Conservation (phyloP, 2,113 vertebrate genomes). For the Colius striatus region DNA sequence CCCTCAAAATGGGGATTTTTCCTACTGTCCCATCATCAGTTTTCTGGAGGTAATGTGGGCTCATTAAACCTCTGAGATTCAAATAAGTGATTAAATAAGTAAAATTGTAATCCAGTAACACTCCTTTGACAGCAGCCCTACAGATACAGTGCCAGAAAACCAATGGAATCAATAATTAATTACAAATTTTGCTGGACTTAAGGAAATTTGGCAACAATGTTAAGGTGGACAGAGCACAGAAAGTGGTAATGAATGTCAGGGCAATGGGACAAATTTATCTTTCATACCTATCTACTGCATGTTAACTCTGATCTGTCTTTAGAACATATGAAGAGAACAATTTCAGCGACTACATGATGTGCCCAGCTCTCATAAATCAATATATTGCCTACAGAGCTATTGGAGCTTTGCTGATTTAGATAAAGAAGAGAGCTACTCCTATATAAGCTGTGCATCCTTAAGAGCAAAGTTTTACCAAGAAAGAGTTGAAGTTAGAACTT, state of each 20-base stretch:
- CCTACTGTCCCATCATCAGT: neutral
- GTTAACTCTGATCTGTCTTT: neutral
- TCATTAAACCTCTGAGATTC: neutral
- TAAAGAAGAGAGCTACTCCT: neutral
- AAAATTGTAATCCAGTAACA: neutral
- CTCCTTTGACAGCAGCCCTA: neutral
- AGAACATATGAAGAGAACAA: neutral
- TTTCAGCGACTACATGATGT: neutral
- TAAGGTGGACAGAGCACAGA: neutral
- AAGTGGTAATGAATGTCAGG: neutral
- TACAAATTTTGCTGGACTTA: neutral
- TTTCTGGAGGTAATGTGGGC: neutral
- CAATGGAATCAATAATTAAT: neutral
- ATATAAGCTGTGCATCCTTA: neutral
- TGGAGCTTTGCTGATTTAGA: neutral
- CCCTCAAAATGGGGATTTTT: neutral
- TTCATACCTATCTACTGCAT: neutral
- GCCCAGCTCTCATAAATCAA: neutral
- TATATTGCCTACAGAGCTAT: neutral
- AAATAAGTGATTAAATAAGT: neutral
- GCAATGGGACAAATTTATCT: neutral
- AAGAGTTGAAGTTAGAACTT: neutral
- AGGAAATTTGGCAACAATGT: neutral
- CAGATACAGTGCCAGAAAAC: neutral
- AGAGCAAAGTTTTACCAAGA: conserved; percentile 7